These are phyloP conservation scores for Spisula solida DNA, from an alignment of 2,888 invertebrate species.

Conservation along the genomic window DNA sequence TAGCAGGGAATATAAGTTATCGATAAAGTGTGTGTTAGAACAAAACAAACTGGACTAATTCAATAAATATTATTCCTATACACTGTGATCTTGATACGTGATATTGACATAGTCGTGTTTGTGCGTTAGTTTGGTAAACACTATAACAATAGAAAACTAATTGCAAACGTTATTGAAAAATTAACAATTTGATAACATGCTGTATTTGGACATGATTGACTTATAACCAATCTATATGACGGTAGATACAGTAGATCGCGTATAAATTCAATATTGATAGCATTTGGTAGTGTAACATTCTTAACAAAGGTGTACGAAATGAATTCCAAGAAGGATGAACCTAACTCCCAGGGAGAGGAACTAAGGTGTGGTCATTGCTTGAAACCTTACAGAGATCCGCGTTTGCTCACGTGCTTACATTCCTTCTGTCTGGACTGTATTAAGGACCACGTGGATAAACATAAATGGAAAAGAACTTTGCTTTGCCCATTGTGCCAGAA, in stretches of 20 bases:
- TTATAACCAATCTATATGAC: too few species aligned
- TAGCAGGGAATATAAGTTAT: background rate
- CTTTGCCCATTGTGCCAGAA: conserved; percentile 74
- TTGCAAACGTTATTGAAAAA: background rate
- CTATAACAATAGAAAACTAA: background rate
- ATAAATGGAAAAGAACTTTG: conserved; percentile 71
- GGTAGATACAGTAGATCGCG: background rate
- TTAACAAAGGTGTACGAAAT: background rate
- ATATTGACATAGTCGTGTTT: background rate
- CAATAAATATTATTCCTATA: background rate
- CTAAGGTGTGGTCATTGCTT: conserved; percentile 69
- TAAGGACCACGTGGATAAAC: conserved; percentile 68
- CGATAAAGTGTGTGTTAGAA: background rate
- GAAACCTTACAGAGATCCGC: conserved; percentile 71
- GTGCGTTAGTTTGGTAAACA: background rate
- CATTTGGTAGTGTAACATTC: background rate
- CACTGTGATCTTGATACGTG: background rate
- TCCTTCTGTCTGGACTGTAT: conserved; percentile 74
- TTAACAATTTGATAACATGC: background rate
- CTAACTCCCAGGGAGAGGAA: conserved; percentile 51
- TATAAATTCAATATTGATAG: background rate
- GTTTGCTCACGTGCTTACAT: conserved; percentile 74
- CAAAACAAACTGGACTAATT: background rate
- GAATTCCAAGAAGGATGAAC: conserved; percentile 41
- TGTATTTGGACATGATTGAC: too few species aligned